Conservation (phyloP, 2,888 invertebrate species). For the Dasysyrphus tricinctus region DNA sequence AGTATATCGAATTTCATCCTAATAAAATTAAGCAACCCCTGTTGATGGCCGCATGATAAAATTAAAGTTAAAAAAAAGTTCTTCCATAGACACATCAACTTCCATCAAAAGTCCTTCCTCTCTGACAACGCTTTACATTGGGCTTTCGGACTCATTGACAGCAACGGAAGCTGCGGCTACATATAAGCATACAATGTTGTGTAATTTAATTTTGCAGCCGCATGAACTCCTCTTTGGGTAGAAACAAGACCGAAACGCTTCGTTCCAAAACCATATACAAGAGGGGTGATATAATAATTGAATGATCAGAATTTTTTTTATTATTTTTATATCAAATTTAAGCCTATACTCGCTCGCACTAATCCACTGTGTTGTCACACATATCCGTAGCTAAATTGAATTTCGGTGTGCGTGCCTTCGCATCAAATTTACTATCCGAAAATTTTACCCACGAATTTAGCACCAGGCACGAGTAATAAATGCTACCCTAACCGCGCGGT, state of each 20-base stretch:
- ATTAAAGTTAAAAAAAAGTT: slow-evolving; percentile 12
- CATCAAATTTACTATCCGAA: slow-evolving; percentile 64
- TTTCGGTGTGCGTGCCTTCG: slow-evolving; percentile 65
- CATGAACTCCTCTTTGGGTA: neutral
- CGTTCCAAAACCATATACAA: neutral
- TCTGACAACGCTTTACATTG: neutral
- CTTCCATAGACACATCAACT: neutral
- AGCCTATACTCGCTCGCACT: slow-evolving; percentile 27
- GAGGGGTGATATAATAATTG: slow-evolving; percentile 53
- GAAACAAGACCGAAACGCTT: slow-evolving; percentile 14
- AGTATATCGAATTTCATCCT: slow-evolving; percentile 11
- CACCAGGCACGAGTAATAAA: slow-evolving; percentile 59
- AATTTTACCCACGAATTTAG: slow-evolving; percentile 56
- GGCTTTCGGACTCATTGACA: slow-evolving; percentile 6
- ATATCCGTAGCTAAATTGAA: slow-evolving; percentile 53
- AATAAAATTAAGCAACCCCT: slow-evolving; percentile 28
- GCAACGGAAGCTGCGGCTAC: slow-evolving; percentile 7
- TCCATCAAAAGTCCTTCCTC: slow-evolving; percentile 18
- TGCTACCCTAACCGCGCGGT: slow-evolving; percentile 55
- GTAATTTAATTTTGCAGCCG: slow-evolving; percentile 27
- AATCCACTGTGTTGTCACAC: slow-evolving; percentile 65
- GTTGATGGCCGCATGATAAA: slow-evolving; percentile 12
- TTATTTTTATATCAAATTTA: slow-evolving; percentile 35
- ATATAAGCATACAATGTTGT: slow-evolving; percentile 14
- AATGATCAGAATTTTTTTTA: slow-evolving; percentile 51